Percentiles rank a stretch among this genome's conserved stretches.
These are phyloP conservation scores for Thaumatotibia leucotreta DNA, from an alignment of 1,140 invertebrate genomes.

Conservation along the genomic window DNA sequence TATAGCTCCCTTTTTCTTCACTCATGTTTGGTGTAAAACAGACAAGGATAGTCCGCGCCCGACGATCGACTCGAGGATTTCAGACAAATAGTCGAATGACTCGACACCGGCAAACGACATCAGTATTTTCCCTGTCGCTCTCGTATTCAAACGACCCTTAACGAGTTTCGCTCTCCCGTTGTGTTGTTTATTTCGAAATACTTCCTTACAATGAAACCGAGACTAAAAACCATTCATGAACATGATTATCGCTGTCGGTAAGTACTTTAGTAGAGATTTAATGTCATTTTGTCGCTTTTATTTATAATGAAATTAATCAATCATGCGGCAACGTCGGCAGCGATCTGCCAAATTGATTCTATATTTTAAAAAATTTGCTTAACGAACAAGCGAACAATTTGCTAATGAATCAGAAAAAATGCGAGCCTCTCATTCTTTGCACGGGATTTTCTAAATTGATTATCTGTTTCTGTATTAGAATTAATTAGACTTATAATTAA, in stretches of 20 bases:
- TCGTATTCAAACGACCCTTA: conserved; percentile 15
- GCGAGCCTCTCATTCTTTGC: not conserved
- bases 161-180: not conserved
- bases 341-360: no score
- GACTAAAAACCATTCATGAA: conserved; percentile 29
- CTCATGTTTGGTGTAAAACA: not conserved
- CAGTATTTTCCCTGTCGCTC: conserved; percentile 13
- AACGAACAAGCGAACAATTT: not conserved
- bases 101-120: not conserved
- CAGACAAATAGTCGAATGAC: not conserved
- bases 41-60: not conserved
- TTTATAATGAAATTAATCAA: no score
- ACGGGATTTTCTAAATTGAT: not conserved
- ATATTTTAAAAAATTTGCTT: not conserved
- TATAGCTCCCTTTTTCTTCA: not conserved
- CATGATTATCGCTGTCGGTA: conserved; percentile 46
- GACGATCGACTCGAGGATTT: not conserved
- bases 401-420: not conserved
- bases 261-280: conserved; percentile 18
- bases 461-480: not conserved
- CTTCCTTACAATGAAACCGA: conserved; percentile 17
- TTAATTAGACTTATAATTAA: not conserved
- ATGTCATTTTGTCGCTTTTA: not conserved
- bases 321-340: no score
- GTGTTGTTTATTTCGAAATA: not conserved